Base-by-base conservation (phyloP, 2,113 vertebrate genomes). In the Nycticryphes semicollaris region DNA sequence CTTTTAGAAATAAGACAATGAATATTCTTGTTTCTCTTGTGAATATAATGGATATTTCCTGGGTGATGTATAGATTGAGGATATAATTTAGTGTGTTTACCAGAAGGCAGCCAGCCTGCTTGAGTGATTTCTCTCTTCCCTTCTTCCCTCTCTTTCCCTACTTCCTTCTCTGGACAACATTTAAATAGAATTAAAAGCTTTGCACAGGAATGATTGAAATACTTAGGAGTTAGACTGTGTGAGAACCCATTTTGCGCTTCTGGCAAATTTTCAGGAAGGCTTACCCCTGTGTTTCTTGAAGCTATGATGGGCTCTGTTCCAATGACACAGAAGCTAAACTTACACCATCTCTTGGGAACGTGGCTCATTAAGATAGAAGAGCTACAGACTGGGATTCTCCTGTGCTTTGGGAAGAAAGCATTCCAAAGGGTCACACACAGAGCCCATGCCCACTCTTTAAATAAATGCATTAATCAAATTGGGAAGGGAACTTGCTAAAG, bases 141-240 rank as follows among this genome's bases (percentile, higher is more conserved):
- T 91, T 83, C 43, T 82, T 94, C 73, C 14, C 51, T 89, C 53
- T 77, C 3, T 1, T 84, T 89, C 37, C 12, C 11, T 64, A 2
- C 39, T 87, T 93, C 81, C 37, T 74, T 84, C 64, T 90, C 22
- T 24, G 53, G 48, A 11, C 57, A 91, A 54, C 39, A 23, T 96
- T 84, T 51, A 92, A 94, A 92, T 73, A 91, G 87, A 96, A 62
- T 90, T 95, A 90, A 93, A 92, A 94, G 76, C 67, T 89, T 97
- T 94, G 68, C 33, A 43, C 21, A 14, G 78, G 96, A 97, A 96
- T 97, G 31, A 83, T 97, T 78, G 85, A 96, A 96, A 96, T 93
- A 77, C 90, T 93, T 94, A 53, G 66, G 84, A 96, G 91, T 90
- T 90, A 39, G 70, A 51, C 86, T 79, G 78, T 94, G 63, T 96